phyloP scores from a whole-genome alignment of 2,888 invertebrate genomes.

The Machimus rusticus region DNA sequence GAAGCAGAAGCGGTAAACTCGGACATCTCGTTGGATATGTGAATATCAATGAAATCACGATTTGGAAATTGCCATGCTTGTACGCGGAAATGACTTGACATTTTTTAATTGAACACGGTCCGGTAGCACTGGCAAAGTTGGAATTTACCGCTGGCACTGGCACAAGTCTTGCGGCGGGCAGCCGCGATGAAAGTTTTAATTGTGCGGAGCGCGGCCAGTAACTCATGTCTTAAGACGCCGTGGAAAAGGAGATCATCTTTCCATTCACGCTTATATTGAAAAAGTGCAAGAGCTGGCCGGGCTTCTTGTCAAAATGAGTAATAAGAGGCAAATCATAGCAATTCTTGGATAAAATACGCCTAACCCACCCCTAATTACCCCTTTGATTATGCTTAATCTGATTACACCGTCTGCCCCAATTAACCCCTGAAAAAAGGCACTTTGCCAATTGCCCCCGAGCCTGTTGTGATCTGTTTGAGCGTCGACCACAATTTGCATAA shows the following conservation, averaged over 20 bases:
- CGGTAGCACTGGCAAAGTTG: not conserved
- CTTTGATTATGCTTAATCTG: not conserved
- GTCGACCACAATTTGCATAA: not conserved
- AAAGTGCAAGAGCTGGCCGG: not conserved
- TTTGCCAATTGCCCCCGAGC: not conserved
- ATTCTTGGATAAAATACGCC: not conserved
- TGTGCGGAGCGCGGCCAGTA: not conserved
- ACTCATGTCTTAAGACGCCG: not conserved
- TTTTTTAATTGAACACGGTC: slow-evolving; percentile 12
- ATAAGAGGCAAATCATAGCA: not conserved
- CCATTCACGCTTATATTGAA: not conserved
- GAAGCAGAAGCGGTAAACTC: not conserved
- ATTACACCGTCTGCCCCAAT: not conserved
- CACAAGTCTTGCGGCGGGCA: not conserved
- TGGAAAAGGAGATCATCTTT: not conserved
- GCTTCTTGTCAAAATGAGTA: not conserved
- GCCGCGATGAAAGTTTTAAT: not conserved
- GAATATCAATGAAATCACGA: slow-evolving; percentile 32
- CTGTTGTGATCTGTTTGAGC: not conserved
- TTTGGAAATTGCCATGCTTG: slow-evolving; percentile 2
- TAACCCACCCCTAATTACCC: not conserved
- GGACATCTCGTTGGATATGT: not conserved
- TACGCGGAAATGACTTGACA: slow-evolving; percentile 7
- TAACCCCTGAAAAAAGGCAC: not conserved
- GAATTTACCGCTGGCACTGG: not conserved